Evolutionary conservation across 2,888 invertebrate genomes (phyloP).

Genomic region (Agelastica alni): DNA sequence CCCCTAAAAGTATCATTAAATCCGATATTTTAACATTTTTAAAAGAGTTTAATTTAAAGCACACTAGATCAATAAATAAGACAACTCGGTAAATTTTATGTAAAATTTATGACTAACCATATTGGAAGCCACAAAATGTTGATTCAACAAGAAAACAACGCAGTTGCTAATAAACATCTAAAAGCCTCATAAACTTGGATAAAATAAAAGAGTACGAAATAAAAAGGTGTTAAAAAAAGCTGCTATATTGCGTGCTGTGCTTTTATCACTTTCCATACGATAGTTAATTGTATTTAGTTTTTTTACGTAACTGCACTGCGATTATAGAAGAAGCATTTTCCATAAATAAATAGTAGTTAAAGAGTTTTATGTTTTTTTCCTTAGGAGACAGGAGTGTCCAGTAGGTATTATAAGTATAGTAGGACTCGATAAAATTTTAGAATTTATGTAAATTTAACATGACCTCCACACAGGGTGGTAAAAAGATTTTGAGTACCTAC

Average conservation of each 20-base stretch:
- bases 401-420: too few relatives aligned
- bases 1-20: too few relatives aligned
- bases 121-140: slow-evolving; percentile 11
- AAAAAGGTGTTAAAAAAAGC: slow-evolving; percentile 19
- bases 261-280: slow-evolving; percentile 2
- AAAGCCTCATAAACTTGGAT: slow-evolving; percentile 18
- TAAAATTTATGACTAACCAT: slow-evolving; percentile 13
- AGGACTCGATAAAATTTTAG: too few relatives aligned
- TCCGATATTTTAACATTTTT: too few relatives aligned
- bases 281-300: neutral
- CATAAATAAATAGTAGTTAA: too few relatives aligned
- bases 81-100: slow-evolving; percentile 9
- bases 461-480: too few relatives aligned
- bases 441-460: too few relatives aligned
- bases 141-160: slow-evolving; percentile 17
- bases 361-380: too few relatives aligned
- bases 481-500: too few relatives aligned
- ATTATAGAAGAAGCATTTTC: too few relatives aligned
- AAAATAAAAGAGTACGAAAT: slow-evolving; percentile 15
- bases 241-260: slow-evolving; percentile 11
- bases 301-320: slow-evolving; percentile 3
- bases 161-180: slow-evolving; percentile 13
- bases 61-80: neutral
- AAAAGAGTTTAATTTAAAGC: too few relatives aligned
- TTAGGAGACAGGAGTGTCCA: too few relatives aligned